These are phyloP conservation scores for Apistogramma diplotaenia DNA, from an alignment of 2,113 vertebrate genomes.

Conservation along the genomic window DNA sequence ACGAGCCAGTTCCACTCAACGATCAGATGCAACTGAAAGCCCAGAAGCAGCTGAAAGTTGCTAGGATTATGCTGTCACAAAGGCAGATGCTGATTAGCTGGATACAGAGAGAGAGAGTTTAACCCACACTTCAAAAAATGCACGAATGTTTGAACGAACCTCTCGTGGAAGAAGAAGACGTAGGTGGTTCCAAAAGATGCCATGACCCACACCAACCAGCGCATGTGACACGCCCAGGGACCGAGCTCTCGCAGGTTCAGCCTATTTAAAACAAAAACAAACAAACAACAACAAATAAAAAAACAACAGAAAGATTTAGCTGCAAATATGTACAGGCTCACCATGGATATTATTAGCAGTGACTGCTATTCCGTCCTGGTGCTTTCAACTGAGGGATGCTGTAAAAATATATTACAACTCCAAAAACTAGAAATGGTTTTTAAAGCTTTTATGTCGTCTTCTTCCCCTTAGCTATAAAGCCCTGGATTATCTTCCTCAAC, in stretches of 20 bases:
- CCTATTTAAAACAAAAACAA: slow-evolving; percentile 68
- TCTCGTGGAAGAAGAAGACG: slow-evolving; percentile 94
- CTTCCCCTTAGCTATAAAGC: neutral
- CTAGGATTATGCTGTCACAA: neutral
- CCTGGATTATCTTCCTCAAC: neutral
- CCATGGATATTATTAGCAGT: neutral
- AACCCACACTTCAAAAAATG: neutral
- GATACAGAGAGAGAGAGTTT: neutral
- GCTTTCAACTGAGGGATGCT: neutral
- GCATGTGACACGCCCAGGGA: slow-evolving; percentile 94
- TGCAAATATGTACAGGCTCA: neutral
- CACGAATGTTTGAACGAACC: slow-evolving; percentile 63
- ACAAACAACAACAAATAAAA: neutral
- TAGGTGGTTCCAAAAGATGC: slow-evolving; percentile 87
- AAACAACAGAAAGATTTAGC: neutral
- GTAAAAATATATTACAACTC: neutral
- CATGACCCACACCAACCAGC: slow-evolving; percentile 98
- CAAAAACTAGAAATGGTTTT: neutral
- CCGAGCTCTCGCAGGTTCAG: slow-evolving; percentile 91
- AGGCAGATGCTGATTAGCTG: neutral
- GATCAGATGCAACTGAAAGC: too few relatives aligned
- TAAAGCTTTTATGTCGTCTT: neutral
- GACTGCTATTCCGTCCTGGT: neutral
- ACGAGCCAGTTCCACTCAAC: too few relatives aligned
- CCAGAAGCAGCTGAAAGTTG: too few relatives aligned